A percentile compares a stretch with the other conserved stretches of the same genome.
Evolutionary conservation across 2,113 vertebrate species (phyloP).

Genomic region (Caranx melampygus): DNA sequence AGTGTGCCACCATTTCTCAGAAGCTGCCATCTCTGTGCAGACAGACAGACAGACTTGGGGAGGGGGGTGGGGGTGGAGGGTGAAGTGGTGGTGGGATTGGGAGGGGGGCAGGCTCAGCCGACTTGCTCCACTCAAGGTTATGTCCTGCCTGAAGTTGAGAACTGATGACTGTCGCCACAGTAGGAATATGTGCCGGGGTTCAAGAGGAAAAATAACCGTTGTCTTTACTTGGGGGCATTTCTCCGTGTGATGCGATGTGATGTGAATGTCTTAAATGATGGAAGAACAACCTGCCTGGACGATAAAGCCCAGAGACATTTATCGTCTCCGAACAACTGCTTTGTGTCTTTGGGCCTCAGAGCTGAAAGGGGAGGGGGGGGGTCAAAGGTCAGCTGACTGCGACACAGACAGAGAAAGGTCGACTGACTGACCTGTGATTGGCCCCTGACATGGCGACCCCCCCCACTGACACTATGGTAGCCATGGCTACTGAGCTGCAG

Average conservation of each 20-base stretch:
- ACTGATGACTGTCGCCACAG: conserved; percentile 67
- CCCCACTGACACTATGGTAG: conserved; percentile 46
- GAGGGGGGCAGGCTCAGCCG: conserved; percentile 29
- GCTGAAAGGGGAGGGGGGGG: conserved; percentile 7
- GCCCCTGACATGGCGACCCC: conserved; percentile 63
- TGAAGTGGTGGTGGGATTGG: not conserved
- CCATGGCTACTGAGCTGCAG: conserved; percentile 73
- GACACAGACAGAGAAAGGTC: conserved; percentile 77
- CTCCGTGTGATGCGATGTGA: conserved; percentile 44
- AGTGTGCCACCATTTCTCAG: conserved; percentile 80
- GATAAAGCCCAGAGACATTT: conserved; percentile 59
- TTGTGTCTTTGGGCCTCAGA: conserved; percentile 39
- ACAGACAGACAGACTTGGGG: conserved; percentile 40
- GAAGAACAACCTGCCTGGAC: conserved; percentile 59
- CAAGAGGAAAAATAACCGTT: conserved; percentile 60
- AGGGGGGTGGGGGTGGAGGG: not conserved
- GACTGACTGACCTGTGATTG: conserved; percentile 67
- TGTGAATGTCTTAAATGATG: conserved; percentile 65
- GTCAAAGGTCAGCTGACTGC: conserved; percentile 66
- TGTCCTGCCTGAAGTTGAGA: conserved; percentile 72
- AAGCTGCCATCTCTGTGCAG: conserved; percentile 68
- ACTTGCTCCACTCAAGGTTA: conserved; percentile 77
- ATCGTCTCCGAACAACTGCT: conserved; percentile 52
- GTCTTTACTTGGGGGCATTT: conserved; percentile 54
- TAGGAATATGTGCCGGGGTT: conserved; percentile 37